These are phyloP conservation scores for Sebastes matsubarae DNA, from an alignment of 2,797 vertebrate species.

Conservation along the genomic window DNA sequence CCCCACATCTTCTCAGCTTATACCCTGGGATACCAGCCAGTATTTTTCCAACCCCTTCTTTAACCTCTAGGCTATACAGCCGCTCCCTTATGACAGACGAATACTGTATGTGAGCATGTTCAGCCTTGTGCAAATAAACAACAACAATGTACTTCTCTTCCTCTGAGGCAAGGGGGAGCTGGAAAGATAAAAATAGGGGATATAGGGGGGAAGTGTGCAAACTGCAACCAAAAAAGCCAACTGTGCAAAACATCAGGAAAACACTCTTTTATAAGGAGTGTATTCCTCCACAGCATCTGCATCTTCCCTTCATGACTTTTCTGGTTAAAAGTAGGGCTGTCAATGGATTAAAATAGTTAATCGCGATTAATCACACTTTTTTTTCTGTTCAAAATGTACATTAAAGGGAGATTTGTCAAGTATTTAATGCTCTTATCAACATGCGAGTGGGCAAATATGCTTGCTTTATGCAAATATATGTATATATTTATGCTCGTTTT, in stretches of 20 bases:
- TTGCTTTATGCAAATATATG: too few species aligned
- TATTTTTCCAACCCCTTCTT: background rate
- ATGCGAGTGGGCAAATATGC: background rate
- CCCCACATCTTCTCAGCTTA: background rate
- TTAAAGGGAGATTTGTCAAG: background rate
- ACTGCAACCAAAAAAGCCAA: background rate
- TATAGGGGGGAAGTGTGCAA: slow-evolving; percentile 21
- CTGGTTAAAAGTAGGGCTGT: background rate
- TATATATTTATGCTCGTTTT: too few species aligned
- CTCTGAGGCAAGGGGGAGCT: background rate
- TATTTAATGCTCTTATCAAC: background rate
- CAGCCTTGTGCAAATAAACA: slow-evolving; percentile 56
- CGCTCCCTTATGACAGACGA: slow-evolving; percentile 22
- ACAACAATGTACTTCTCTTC: slow-evolving; percentile 28
- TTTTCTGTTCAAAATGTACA: background rate
- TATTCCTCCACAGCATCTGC: background rate
- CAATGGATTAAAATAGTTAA: background rate
- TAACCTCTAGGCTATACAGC: slow-evolving; percentile 29
- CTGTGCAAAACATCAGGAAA: slow-evolving; percentile 1
- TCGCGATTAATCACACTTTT: background rate
- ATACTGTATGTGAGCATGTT: slow-evolving; percentile 3
- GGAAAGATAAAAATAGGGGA: slow-evolving; percentile 53
- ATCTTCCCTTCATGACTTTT: background rate
- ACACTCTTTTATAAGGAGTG: background rate
- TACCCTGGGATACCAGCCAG: slow-evolving; percentile 1